phyloP scores from a whole-genome alignment of 2,888 invertebrate genomes.

The Cerceris ruficornis region DNA sequence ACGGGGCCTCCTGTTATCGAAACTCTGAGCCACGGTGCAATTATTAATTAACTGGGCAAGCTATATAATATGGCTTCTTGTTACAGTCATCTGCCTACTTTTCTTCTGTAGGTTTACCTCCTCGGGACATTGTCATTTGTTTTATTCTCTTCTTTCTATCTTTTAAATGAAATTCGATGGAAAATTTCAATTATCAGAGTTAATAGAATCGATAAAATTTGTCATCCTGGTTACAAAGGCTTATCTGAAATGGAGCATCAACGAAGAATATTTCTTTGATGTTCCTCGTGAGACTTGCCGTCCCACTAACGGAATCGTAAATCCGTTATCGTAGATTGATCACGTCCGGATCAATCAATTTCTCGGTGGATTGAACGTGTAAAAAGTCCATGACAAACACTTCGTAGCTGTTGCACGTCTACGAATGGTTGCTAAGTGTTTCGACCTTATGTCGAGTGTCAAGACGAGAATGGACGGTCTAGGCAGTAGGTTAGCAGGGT shows the following conservation, averaged over 20 bases:
- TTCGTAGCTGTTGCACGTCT: constrained; percentile 29
- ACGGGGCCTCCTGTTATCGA: constrained; percentile 27
- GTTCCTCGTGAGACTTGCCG: neutral
- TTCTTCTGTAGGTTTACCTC: constrained; percentile 23
- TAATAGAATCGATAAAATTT: too few species aligned
- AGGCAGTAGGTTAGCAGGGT: constrained; percentile 61
- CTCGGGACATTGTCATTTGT: neutral
- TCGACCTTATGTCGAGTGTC: constrained; percentile 62
- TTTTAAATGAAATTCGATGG: too few species aligned
- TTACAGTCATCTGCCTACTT: constrained; percentile 47
- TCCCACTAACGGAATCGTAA: constrained; percentile 12
- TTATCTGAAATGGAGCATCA: too few species aligned
- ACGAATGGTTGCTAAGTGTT: constrained; percentile 59
- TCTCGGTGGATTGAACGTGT: constrained; percentile 3
- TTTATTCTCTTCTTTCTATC: neutral
- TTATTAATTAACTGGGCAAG: constrained; percentile 42
- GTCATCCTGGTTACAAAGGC: too few species aligned
- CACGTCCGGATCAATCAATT: constrained; percentile 33
- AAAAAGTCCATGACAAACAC: constrained; percentile 22
- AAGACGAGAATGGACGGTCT: constrained; percentile 51
- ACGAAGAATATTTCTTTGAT: too few species aligned
- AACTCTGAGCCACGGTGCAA: constrained; percentile 22
- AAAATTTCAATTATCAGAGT: too few species aligned
- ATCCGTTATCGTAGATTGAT: constrained; percentile 3
- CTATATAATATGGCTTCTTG: constrained; percentile 54